Base-by-base conservation (phyloP, 2,888 invertebrate genomes). In the Philereme vetulata region DNA sequence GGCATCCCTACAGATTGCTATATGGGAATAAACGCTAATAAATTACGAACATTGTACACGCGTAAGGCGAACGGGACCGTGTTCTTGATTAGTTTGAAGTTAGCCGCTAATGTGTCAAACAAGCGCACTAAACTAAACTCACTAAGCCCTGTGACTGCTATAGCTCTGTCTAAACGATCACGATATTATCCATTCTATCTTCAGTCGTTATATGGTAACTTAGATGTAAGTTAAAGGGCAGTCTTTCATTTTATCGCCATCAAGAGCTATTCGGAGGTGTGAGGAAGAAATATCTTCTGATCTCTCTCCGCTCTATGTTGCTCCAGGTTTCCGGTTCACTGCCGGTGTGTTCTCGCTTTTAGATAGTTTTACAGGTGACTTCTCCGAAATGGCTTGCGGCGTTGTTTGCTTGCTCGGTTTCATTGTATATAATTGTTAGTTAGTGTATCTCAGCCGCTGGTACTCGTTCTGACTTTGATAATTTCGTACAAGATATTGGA, bases 1-100 rank as follows among this genome's bases (percentile, higher is more conserved):
- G 81, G 81, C 82, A 89, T 90, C 89, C 86, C 88, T 87, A 88
- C 90, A 90, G 89, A 89, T 89, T 90, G 86, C 85, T 90, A 84
- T 90, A 88, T 87, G 86, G 85, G 91, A 89, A 91, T 92, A 90
- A 91, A 86, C 82, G 87, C 86, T 91, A 89, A 90, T 91, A 91
- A 91, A 91, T 91, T 91, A 91, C 87, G 83, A 84, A 88, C 88
- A 85, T 84, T 81, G 86, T 86, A 87, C 87, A 86, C 84, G 88
- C 85, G 86, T 86, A 81, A 85, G 81, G 83, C 84, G 82, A 84
- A 84, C 81, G 78, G 80, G 78, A 80, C 85, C 79, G 78, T 84
- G 85, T 83, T 87, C 85, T 85, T 90, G 89, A 92, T 91, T 90
- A 89, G 91, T 89, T 90, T 89, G 86, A 90, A 88, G 88, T 86